These are phyloP conservation scores for Amazona vittata DNA, from an alignment of 2,113 vertebrate genomes.

Conservation along the genomic window DNA sequence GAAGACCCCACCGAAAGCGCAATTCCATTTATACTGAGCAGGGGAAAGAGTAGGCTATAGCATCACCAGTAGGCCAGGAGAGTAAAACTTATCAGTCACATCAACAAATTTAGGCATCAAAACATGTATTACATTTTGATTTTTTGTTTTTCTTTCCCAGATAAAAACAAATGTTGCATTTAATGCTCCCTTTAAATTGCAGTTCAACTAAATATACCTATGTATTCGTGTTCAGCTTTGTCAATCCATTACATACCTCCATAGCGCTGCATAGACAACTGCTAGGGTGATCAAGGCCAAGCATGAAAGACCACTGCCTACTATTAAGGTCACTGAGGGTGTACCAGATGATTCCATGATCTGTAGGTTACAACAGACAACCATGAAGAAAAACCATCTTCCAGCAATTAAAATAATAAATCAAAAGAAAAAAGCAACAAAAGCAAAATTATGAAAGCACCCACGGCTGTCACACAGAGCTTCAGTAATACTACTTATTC, in stretches of 20 bases:
- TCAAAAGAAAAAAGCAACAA: not conserved
- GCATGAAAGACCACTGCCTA: constrained; percentile 98
- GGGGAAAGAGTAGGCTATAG: not conserved
- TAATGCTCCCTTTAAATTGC: not conserved
- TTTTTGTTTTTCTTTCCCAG: not conserved
- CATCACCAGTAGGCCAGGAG: not conserved
- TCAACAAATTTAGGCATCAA: not conserved
- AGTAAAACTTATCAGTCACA: not conserved
- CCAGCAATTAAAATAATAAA: constrained; percentile 59
- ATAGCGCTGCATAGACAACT: constrained; percentile 93
- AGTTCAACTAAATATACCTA: not conserved
- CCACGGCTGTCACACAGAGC: not conserved
- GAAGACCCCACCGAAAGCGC: not conserved
- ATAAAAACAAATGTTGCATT: not conserved
- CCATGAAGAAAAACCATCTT: not conserved
- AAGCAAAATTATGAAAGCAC: not conserved
- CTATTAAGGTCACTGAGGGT: constrained; percentile 97
- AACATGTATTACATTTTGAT: not conserved
- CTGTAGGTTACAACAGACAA: constrained; percentile 79
- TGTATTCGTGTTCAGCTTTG: not conserved
- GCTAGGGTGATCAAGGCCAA: constrained; percentile 94
- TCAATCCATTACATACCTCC: constrained; percentile 86
- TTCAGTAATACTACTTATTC: not conserved
- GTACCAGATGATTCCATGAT: constrained; percentile 97
- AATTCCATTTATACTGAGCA: not conserved